Evolutionary conservation across 2,797 vertebrate species (phyloP).

Genomic region (Poecilia velifera): DNA sequence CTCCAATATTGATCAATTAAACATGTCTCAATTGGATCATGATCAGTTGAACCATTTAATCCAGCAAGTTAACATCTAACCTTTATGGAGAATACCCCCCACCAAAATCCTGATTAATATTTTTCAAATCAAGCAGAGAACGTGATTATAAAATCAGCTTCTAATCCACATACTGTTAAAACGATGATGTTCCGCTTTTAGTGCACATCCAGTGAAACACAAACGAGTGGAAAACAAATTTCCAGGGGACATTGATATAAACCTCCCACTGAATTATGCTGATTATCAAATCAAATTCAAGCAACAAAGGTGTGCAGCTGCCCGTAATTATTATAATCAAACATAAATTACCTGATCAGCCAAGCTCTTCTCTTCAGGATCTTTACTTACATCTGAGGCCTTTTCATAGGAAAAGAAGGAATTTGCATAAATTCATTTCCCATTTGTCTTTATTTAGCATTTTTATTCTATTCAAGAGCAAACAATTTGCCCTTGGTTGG

Average conservation of each 20-base stretch:
- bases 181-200: background rate
- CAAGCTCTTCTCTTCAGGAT: background rate
- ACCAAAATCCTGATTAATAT: background rate
- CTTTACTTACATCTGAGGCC: background rate
- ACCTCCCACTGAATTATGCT: background rate
- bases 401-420: background rate
- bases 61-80: background rate
- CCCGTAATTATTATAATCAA: background rate
- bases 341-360: background rate
- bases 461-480: constrained; percentile 49
- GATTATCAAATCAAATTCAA: background rate
- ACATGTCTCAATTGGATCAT: background rate
- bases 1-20: background rate
- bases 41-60: background rate
- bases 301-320: background rate
- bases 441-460: constrained; percentile 52
- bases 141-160: background rate
- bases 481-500: constrained; percentile 30
- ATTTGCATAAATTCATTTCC: constrained; percentile 18
- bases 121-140: background rate
- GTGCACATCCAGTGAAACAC: background rate
- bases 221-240: background rate
- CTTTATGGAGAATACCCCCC: background rate
- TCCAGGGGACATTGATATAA: background rate
- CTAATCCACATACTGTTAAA: background rate